A percentile compares a stretch with the other conserved stretches of the same genome.
Conservation (phyloP, 1,140 invertebrate genomes). For the Tetramorium alpestre region DNA sequence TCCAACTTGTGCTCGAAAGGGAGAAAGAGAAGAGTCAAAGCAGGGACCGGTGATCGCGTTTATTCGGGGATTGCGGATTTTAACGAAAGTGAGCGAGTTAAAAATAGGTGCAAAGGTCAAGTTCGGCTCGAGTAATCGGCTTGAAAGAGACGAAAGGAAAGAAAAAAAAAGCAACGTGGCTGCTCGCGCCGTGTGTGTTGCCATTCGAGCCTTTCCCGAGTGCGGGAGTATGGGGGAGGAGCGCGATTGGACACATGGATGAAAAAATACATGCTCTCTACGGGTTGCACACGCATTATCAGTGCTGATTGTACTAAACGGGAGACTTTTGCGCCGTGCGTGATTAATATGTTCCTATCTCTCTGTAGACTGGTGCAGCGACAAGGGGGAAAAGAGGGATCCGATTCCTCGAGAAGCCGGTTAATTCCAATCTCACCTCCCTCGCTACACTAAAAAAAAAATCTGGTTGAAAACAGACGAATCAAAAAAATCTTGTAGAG, state of each 20-base stretch:
- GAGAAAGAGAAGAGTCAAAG: neutral
- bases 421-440: neutral
- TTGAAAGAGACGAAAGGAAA: slow-evolving; percentile 15
- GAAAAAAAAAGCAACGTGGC: neutral
- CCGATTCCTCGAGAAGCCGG: neutral
- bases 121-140: slow-evolving; percentile 54
- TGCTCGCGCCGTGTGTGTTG: neutral
- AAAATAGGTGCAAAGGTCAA: slow-evolving; percentile 61
- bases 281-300: slow-evolving; percentile 43
- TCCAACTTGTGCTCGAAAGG: neutral
- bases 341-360: slow-evolving; percentile 63
- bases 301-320: slow-evolving; percentile 14
- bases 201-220: neutral
- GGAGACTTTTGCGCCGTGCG: slow-evolving; percentile 14
- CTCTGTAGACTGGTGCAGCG: slow-evolving; percentile 24
- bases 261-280: slow-evolving; percentile 12
- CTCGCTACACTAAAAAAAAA: neutral
- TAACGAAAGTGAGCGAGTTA: neutral
- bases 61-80: neutral
- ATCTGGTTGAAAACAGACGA: too few species aligned
- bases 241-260: neutral
- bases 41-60: neutral
- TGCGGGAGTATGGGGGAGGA: neutral
- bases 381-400: too few species aligned
- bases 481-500: too few species aligned